Evolutionary conservation across 1,140 invertebrate genomes (phyloP), one percentile per base, ranked within the genome.

Genomic region (Camponotus vicinus): DNA sequence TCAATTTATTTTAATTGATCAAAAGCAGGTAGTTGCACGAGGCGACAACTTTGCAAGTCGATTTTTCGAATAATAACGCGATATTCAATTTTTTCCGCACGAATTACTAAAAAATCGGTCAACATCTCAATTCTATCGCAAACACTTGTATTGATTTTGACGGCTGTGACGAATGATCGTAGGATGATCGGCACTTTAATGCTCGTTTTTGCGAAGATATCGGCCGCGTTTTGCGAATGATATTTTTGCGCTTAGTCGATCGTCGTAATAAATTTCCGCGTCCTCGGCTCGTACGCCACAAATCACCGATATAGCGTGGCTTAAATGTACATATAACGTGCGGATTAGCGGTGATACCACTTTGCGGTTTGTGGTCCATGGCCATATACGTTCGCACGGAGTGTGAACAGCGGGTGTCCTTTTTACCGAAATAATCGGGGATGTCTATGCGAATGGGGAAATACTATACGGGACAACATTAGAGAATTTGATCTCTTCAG

Each of bases 121-220:
- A 18, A 21, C 34, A 57, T 37, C 34, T 71, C 18, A 73, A 73
- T 57, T 73, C 32, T 73, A 73, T 73, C 70, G n/a, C n/a, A 52
- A 49, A 34, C 8, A 57, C 1, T 15, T 55, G 3, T 18, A 34
- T 1, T 0, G 15, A 1, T 32, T 71, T 2, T 57, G n/a, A 57
- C 11, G 32, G 21, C 11, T 6, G 4, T 42, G 8, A 71, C 2
- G 15, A 11, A 37, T 18, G 4, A 21, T 15, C 32, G 18, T 32
- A 55, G 27, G 15, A 34, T 5, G 49, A 73, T 73, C n/a, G 70
- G 49, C 55, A 21, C 0, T 34, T 37, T 32, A 15, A 5, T 6
- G 21, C 64, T 66, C 66, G 42, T 37, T 71, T 32, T 34, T 49
- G 42, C 9, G 42, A 45, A 45, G 11, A 45, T 11, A 45, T 55